These are phyloP conservation scores for Coelopa frigida DNA, from an alignment of 1,140 invertebrate genomes.

Conservation along the genomic window DNA sequence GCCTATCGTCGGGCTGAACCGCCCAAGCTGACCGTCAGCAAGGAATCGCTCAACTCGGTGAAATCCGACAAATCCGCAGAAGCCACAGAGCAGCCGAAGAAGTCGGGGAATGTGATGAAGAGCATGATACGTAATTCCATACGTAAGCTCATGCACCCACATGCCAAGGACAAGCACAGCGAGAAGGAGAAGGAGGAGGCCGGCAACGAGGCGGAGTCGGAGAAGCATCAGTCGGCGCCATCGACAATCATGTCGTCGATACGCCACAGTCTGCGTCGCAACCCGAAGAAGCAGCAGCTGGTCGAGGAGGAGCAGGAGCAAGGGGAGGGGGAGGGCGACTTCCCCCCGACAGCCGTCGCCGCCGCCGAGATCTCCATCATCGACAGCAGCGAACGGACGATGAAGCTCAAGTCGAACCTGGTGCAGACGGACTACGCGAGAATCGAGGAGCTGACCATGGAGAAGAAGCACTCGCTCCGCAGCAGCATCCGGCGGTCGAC, in stretches of 20 bases:
- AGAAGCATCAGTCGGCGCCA: slow-evolving; percentile 13
- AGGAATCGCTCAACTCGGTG: slow-evolving; percentile 24
- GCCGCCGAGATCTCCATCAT: slow-evolving; percentile 33
- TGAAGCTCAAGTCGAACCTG: slow-evolving; percentile 29
- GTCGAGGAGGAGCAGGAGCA: not conserved
- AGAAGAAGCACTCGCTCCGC: slow-evolving; percentile 33
- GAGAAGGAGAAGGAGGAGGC: not conserved
- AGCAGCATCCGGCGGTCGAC: slow-evolving; percentile 38
- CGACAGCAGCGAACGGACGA: slow-evolving; percentile 29
- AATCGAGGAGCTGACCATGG: slow-evolving; percentile 34
- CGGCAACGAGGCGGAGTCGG: not conserved
- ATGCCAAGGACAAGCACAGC: not conserved
- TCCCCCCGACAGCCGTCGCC: no score
- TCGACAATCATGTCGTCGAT: slow-evolving; percentile 25
- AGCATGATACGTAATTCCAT: slow-evolving; percentile 39
- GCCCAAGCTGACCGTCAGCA: slow-evolving; percentile 19
- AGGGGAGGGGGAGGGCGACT: no score
- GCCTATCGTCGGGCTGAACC: slow-evolving; percentile 24
- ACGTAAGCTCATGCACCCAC: slow-evolving; percentile 32
- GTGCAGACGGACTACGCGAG: slow-evolving; percentile 28
- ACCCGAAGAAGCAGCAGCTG: slow-evolving; percentile 20
- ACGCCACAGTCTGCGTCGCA: slow-evolving; percentile 33
- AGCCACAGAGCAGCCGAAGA: slow-evolving; percentile 17
- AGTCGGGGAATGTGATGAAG: slow-evolving; percentile 18
- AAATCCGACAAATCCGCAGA: slow-evolving; percentile 18